A percentile compares a stretch with the other conserved stretches of the same genome.
These are phyloP conservation scores for Caenorhabditis sp. DNA, from an alignment of 2,888 invertebrate species.

Conservation along the genomic window DNA sequence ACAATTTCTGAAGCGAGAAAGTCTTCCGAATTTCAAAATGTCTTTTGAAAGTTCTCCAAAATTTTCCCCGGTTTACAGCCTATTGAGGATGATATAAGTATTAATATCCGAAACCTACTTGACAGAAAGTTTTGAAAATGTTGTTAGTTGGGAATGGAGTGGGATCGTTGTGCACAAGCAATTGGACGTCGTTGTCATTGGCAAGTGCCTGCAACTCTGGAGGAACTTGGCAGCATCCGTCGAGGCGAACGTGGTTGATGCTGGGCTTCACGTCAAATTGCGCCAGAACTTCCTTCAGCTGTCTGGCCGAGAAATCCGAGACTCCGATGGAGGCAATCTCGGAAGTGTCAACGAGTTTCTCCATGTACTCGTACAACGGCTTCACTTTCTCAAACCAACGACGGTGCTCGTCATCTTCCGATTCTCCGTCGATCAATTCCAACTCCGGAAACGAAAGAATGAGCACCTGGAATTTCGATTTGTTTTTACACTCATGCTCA, in stretches of 20 bases:
- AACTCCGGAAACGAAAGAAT: conserved; percentile 76
- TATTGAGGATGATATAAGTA: no score
- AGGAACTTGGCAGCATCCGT: conserved; percentile 82
- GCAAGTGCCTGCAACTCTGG: conserved; percentile 91
- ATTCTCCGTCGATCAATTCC: conserved; percentile 66
- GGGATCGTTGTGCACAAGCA: conserved; percentile 95
- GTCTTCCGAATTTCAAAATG: no score
- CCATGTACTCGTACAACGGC: conserved; percentile 66
- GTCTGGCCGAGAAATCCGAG: conserved; percentile 72
- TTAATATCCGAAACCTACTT: no score
- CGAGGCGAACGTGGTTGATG: conserved; percentile 75
- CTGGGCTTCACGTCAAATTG: conserved; percentile 69
- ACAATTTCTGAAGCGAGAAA: no score
- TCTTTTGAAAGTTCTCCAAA: no score
- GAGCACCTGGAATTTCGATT: conserved; percentile 52
- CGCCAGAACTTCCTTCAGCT: conserved; percentile 62
- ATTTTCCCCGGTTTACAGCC: no score
- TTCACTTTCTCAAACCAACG: conserved; percentile 64
- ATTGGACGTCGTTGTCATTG: conserved; percentile 89
- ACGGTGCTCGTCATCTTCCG: conserved; percentile 61
- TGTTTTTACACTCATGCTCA: background rate
- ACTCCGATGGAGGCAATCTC: conserved; percentile 75
- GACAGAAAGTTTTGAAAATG: conserved; percentile 72
- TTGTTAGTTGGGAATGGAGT: conserved; percentile 80
- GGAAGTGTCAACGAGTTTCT: conserved; percentile 67